Base-by-base conservation (phyloP, 2,888 invertebrate species). In the Oscheius sp. region DNA sequence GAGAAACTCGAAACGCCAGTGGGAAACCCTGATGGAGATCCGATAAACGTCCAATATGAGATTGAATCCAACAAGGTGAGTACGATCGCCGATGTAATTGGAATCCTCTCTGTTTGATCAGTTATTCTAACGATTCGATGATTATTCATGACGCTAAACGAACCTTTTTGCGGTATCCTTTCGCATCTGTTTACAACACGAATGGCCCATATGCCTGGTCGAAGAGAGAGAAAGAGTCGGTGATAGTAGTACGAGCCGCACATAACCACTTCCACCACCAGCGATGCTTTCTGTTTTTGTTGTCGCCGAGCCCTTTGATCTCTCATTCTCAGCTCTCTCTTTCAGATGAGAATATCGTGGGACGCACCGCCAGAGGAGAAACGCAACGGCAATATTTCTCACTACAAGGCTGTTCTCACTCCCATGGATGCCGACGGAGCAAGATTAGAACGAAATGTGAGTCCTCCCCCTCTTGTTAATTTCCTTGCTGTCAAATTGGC, bases 1-100 rank as follows among this genome's bases (percentile, higher is more conserved):
- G 93, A 93, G 86, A 92, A 92, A 83, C 92, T 94, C 89, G 91
- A 92, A 65, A 97, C 96, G 0, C 96, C 96, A 0, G 96, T 96
- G 89, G 96, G 96, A 55, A 71, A 72, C 61, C 86, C 86, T 17
- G 83, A 83, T 64, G 83, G 76, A 3, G 82, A 82, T 50, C 86
- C 86, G 10, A 73, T 81, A 17, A 79, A 80, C 66, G 82, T 86
- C 34, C 80, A 84, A 33, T 86, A 86, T 70, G 80, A 82, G 42
- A 76, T 86, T 64, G 73, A 73, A 69, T 74, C 77, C 25, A 80
- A 76, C 52, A 81, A 83, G 75, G 82, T 84, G 70, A 57, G 73
- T 64, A 33, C 5, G 12, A 31, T 5, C n/a, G n/a, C n/a, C n/a
- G n/a, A n/a, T n/a, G n/a, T n/a, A 8, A 20, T 17, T n/a, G 42